A percentile compares a stretch with the other conserved stretches of the same genome.
phyloP scores from a whole-genome alignment of 2,888 invertebrate genomes.

The Aelia acuminata region DNA sequence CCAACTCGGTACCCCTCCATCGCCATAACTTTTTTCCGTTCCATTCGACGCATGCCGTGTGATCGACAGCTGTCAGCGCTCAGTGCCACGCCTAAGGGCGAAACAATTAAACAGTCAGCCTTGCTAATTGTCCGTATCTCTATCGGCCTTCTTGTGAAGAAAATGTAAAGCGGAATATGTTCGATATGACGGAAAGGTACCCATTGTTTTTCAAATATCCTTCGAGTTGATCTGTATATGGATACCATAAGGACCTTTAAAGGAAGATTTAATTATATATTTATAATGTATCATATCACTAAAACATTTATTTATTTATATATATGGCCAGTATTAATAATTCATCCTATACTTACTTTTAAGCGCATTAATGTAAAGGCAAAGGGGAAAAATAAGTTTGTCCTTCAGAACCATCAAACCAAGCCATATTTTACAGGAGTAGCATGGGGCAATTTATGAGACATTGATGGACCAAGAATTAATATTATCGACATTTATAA shows the following conservation, averaged over 20 bases:
- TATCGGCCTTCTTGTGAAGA: background rate
- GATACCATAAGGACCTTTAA: constrained; percentile 6
- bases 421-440: no score
- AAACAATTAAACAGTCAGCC: background rate
- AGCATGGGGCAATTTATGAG: no score
- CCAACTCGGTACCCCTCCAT: background rate
- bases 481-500: no score
- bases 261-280: background rate
- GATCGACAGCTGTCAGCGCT: background rate
- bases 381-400: background rate
- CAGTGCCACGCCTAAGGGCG: background rate
- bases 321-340: background rate
- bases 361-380: background rate
- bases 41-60: background rate
- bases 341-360: background rate
- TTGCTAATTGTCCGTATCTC: background rate
- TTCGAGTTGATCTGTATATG: background rate
- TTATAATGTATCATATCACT: background rate
- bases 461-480: background rate
- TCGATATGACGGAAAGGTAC: background rate
- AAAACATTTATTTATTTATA: background rate
- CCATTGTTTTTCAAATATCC: constrained; percentile 11
- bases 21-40: background rate
- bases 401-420: no score
- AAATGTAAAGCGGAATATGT: background rate